Percentiles rank a stretch among this genome's conserved stretches.
Evolutionary conservation across 1,140 invertebrate species (phyloP).

Genomic region (Piezodorus guildinii): DNA sequence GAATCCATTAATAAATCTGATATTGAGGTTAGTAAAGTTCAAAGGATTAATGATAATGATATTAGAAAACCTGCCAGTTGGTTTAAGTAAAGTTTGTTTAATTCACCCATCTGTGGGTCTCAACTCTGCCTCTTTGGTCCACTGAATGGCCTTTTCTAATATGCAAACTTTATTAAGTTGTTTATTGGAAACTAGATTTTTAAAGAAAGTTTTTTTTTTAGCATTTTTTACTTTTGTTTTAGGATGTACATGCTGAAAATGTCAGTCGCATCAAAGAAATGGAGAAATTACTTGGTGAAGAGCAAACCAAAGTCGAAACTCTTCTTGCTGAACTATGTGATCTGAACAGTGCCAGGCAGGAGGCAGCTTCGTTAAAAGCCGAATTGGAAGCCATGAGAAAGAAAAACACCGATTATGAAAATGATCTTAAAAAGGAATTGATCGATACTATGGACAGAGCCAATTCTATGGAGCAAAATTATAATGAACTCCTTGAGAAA

Average conservation of each 20-base stretch:
- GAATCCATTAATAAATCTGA: conserved; percentile 66
- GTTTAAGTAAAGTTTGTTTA: too few relatives aligned
- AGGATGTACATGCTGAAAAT: not conserved
- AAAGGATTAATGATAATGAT: too few relatives aligned
- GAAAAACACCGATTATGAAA: not conserved
- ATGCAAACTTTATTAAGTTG: too few relatives aligned
- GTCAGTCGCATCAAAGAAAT: not conserved
- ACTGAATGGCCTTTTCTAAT: too few relatives aligned
- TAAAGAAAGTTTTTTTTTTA: too few relatives aligned
- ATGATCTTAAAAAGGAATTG: conserved; percentile 21
- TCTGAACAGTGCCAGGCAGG: not conserved
- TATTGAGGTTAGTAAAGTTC: conserved; percentile 48
- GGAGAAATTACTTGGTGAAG: not conserved
- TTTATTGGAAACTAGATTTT: too few relatives aligned
- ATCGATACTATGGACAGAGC: conserved; percentile 19
- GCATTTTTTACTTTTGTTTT: not conserved
- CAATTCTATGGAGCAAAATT: conserved; percentile 20
- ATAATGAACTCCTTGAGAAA: conserved; percentile 32
- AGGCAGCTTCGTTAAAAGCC: not conserved
- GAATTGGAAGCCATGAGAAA: conserved; percentile 12
- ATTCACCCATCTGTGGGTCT: too few relatives aligned
- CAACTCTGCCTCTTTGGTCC: too few relatives aligned
- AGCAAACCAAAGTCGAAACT: not conserved
- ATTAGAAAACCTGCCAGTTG: too few relatives aligned
- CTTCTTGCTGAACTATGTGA: not conserved